Conservation (phyloP, 2,888 invertebrate species). For the Poecilus cupreus region DNA sequence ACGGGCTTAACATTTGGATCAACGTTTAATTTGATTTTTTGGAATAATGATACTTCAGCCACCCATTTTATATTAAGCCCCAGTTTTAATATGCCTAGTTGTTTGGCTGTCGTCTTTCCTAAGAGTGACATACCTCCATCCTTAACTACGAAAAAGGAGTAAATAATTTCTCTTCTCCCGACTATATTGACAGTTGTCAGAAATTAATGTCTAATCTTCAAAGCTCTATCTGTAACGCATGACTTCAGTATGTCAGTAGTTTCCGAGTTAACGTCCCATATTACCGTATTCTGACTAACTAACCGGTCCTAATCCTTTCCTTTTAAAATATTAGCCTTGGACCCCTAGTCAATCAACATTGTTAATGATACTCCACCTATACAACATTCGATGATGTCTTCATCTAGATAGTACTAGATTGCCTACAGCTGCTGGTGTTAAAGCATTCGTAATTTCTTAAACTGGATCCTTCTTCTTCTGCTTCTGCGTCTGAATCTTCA, state of each 20-base stretch:
- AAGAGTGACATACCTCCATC: slow-evolving; percentile 60
- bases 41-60: slow-evolving; percentile 50
- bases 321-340: slow-evolving; percentile 61
- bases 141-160: slow-evolving; percentile 61
- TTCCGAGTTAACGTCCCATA: slow-evolving; percentile 59
- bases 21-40: slow-evolving; percentile 59
- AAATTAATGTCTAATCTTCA: slow-evolving; percentile 57
- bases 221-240: slow-evolving; percentile 55
- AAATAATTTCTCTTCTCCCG: slow-evolving; percentile 54
- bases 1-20: slow-evolving; percentile 61
- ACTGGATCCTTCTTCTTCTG: background rate
- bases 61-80: slow-evolving; percentile 57
- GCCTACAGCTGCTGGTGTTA: background rate
- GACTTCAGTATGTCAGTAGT: slow-evolving; percentile 55
- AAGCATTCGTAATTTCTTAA: slow-evolving; percentile 34
- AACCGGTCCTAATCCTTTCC: slow-evolving; percentile 60
- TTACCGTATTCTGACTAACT: slow-evolving; percentile 45
- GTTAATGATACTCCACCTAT: slow-evolving; percentile 61
- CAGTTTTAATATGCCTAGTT: slow-evolving; percentile 62
- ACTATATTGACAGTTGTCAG: slow-evolving; percentile 53
- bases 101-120: slow-evolving; percentile 62
- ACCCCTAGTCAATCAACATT: slow-evolving; percentile 62
- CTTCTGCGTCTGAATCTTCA: background rate
- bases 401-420: slow-evolving; percentile 2
- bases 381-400: slow-evolving; percentile 59